Evolutionary conservation across 2,888 invertebrate genomes (phyloP), one percentile per base, ranked within the genome.

Genomic region (Eupithecia pulchellata): DNA sequence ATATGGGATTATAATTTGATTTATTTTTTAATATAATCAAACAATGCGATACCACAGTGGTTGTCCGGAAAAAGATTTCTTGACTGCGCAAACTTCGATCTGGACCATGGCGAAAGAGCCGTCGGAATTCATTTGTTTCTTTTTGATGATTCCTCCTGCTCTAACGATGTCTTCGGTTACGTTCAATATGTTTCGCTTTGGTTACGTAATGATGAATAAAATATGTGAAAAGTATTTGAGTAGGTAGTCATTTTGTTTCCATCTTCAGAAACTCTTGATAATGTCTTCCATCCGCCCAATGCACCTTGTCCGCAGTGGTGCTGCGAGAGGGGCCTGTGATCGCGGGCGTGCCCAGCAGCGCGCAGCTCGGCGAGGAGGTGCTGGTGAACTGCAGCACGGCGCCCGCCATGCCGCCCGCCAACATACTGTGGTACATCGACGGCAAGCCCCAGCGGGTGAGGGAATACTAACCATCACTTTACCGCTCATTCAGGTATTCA

Each of bases 401-500:
- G 4, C 88, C 90, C 0, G 91, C 92, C 0, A 90, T 91, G 88
- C 94, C 94, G 1, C 89, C 93, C 0, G 92, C 94, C 1, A 93
- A 91, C 75, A 88, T 94, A 64, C 75, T 88, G 74, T 93, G 94
- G 94, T 92, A 83, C 76, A 88, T 94, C 71, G 93, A 94, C 36
- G 93, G 90, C 27, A 88, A 86, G 65, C 87, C 91, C 4, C 92
- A 93, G 66, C 86, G 85, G 82, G 93, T 93, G 73, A 80, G 83
- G 6, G 17, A n/a, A 14, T 17, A n/a, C 29, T 5, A 29, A 55
- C 8, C 17, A 3, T 8, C 8, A 29, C 29, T 6, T 47, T 20
- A 47, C 20, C 1, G 0, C 47, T 20, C n/a, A n/a, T 17, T 8
- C 42, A 42, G n/a, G n/a, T 47, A 6, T 5, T 29, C 27, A 5